Conservation (phyloP, 2,888 invertebrate species). For the Melolontha melolontha region DNA sequence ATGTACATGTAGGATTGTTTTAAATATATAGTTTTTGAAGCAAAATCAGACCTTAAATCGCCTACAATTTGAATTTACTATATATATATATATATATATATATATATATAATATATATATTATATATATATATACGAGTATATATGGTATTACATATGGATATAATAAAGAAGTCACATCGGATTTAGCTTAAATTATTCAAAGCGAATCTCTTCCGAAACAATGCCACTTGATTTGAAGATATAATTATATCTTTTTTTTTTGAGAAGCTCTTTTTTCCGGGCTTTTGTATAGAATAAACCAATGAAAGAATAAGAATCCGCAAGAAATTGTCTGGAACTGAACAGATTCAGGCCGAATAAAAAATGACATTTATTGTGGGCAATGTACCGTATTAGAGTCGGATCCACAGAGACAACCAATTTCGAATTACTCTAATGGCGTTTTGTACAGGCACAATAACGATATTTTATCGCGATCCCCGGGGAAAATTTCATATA, state of each 20-base stretch:
- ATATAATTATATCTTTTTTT: neutral
- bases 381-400: constrained; percentile 45
- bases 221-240: neutral
- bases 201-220: no score
- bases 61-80: no score
- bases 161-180: no score
- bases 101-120: no score
- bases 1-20: no score
- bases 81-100: no score
- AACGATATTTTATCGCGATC: constrained; percentile 18
- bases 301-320: constrained; percentile 46
- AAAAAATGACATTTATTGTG: constrained; percentile 49
- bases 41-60: no score
- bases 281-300: constrained; percentile 23
- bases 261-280: constrained; percentile 22
- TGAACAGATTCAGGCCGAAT: constrained; percentile 48
- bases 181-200: no score
- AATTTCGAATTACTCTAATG: constrained; percentile 44
- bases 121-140: no score
- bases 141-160: no score
- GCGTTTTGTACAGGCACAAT: constrained; percentile 23
- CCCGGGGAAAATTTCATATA: constrained; percentile 12
- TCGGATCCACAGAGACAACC: constrained; percentile 42
- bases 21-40: no score
- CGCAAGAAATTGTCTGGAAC: constrained; percentile 52